Evolutionary conservation across 2,113 vertebrate genomes (phyloP).

Genomic region (Hippocampus mohnikei): DNA sequence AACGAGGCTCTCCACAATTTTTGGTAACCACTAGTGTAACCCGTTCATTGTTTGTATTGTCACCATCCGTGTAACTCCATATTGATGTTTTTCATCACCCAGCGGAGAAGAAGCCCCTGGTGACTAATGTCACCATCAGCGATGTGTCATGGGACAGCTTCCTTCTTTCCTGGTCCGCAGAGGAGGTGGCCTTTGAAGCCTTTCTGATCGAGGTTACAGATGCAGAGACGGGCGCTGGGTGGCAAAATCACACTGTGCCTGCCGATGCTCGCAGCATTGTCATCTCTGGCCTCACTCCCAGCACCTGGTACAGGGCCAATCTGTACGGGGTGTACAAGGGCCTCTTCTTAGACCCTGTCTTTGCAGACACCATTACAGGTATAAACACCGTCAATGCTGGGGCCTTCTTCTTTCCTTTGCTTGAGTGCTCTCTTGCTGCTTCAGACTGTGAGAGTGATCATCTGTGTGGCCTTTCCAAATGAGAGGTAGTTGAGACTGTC

Average conservation of each 20-base stretch:
- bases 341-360: slow-evolving; percentile 73
- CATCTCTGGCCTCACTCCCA: slow-evolving; percentile 78
- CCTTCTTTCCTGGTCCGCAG: slow-evolving; percentile 84
- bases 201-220: slow-evolving; percentile 87
- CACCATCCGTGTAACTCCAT: slow-evolving; percentile 36
- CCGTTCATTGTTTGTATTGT: slow-evolving; percentile 18
- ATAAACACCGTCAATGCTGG: slow-evolving; percentile 35
- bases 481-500: not conserved
- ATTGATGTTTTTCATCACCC: slow-evolving; percentile 71
- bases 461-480: slow-evolving; percentile 7
- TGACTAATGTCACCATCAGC: slow-evolving; percentile 77
- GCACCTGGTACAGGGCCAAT: slow-evolving; percentile 78
- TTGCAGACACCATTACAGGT: slow-evolving; percentile 81
- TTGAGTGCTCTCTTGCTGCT: slow-evolving; percentile 30
- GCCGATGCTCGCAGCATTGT: slow-evolving; percentile 68
- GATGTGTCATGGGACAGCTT: slow-evolving; percentile 85
- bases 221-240: slow-evolving; percentile 55
- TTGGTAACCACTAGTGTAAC: not conserved
- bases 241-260: slow-evolving; percentile 73
- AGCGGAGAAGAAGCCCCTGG: slow-evolving; percentile 81
- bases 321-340: slow-evolving; percentile 77
- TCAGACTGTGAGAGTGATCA: not conserved
- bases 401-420: slow-evolving; percentile 26
- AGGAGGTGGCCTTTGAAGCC: slow-evolving; percentile 74
- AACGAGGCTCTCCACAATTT: no score